Conservation (phyloP, 2,113 vertebrate species). For the Crocuta crocuta region DNA sequence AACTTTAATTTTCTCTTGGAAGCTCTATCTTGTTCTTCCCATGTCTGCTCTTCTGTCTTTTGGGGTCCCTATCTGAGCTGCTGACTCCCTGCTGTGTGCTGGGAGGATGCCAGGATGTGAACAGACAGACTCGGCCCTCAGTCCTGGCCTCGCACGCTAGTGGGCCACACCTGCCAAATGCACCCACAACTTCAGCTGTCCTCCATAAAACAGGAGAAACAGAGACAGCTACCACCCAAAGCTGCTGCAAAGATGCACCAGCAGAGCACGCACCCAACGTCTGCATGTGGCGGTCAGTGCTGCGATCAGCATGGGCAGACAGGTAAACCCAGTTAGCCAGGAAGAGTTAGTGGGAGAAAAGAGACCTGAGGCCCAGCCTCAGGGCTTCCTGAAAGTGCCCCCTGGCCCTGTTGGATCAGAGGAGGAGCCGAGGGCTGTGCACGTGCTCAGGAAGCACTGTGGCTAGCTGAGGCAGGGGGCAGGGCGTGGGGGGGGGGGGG, state of each 20-base stretch:
- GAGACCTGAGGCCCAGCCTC: background rate
- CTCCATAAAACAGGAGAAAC: background rate
- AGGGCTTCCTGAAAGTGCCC: background rate
- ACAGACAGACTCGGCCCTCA: background rate
- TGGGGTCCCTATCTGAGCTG: background rate
- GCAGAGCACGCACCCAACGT: rapidly evolving
- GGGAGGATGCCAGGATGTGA: background rate
- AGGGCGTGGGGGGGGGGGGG: background rate
- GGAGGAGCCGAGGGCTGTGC: too few species aligned
- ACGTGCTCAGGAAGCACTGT: background rate
- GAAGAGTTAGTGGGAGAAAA: background rate
- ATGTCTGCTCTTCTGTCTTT: background rate
- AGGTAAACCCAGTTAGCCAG: background rate
- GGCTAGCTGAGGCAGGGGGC: background rate
- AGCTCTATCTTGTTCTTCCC: background rate
- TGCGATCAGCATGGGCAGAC: rapidly evolving
- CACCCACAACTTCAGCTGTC: background rate
- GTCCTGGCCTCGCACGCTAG: too few species aligned
- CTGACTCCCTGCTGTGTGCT: too few species aligned
- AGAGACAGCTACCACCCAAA: background rate
- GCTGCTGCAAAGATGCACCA: background rate
- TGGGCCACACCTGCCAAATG: background rate
- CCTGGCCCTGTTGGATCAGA: background rate
- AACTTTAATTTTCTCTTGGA: background rate
- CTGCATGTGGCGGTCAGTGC: rapidly evolving